A percentile compares a stretch with the other conserved stretches of the same genome.
Evolutionary conservation across 2,797 vertebrate genomes (phyloP).

Genomic region (Balearica regulorum): DNA sequence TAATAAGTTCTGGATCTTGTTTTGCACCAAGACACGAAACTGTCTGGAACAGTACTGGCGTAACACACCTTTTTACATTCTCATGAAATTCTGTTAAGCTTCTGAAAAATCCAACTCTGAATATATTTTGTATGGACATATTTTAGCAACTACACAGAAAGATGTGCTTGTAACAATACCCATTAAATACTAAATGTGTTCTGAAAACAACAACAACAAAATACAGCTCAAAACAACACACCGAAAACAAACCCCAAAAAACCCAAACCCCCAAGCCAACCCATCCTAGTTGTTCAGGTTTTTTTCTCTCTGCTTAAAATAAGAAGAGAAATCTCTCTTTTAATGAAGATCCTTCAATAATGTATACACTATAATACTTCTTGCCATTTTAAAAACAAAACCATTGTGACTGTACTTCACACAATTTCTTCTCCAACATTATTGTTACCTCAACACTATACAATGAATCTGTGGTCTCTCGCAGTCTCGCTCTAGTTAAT

Average conservation of each 20-base stretch:
- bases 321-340: background rate
- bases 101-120: background rate
- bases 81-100: background rate
- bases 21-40: background rate
- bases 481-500: conserved; percentile 85
- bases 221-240: background rate
- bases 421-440: background rate
- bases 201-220: background rate
- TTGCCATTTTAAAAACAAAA: background rate
- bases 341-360: background rate
- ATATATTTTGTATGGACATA: background rate
- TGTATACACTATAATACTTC: accelerated
- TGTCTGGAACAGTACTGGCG: background rate
- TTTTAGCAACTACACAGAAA: background rate
- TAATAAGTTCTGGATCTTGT: background rate
- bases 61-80: background rate
- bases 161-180: background rate
- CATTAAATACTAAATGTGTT: background rate
- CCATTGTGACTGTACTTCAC: background rate
- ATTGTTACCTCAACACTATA: conserved; percentile 86
- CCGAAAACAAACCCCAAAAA: background rate
- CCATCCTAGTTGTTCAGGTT: background rate
- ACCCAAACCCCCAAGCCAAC: background rate
- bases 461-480: conserved; percentile 91
- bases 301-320: background rate